Conservation (phyloP, 2,797 vertebrate genomes). For the Delichon dasypus region DNA sequence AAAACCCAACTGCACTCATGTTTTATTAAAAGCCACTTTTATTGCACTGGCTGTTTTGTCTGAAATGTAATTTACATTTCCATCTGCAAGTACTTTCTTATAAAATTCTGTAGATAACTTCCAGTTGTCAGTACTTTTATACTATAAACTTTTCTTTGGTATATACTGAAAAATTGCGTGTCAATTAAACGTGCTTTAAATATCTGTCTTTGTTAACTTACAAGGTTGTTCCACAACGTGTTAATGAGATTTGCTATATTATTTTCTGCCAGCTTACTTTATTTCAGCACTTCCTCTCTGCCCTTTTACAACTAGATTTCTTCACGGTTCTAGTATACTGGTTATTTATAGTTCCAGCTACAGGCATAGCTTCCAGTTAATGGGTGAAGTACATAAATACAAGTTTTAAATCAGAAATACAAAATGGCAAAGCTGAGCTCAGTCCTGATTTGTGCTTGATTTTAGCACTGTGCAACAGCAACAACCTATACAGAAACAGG, state of each 20-base stretch:
- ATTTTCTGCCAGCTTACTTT: slow-evolving; percentile 62
- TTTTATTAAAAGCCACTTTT: slow-evolving; percentile 77
- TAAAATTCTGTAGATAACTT: slow-evolving; percentile 75
- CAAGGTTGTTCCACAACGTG: slow-evolving; percentile 52
- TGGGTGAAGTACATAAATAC: background rate
- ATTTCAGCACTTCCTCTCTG: slow-evolving; percentile 30
- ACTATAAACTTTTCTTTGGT: slow-evolving; percentile 66
- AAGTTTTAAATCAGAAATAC: background rate
- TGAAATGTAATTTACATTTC: slow-evolving; percentile 72
- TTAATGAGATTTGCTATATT: slow-evolving; percentile 68
- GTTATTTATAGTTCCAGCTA: slow-evolving; percentile 27
- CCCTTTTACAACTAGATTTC: slow-evolving; percentile 52
- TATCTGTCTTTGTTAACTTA: slow-evolving; percentile 65
- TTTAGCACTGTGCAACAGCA: background rate
- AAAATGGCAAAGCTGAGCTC: background rate
- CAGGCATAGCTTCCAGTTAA: slow-evolving; percentile 9
- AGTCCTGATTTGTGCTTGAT: background rate
- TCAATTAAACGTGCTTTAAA: slow-evolving; percentile 61
- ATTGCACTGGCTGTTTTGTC: slow-evolving; percentile 65
- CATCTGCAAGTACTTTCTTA: slow-evolving; percentile 74
- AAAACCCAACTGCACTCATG: slow-evolving; percentile 67
- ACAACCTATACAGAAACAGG: background rate
- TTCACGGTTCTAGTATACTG: slow-evolving; percentile 34
- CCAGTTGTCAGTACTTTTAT: slow-evolving; percentile 71
- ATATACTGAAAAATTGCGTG: slow-evolving; percentile 59